Percentiles rank a stretch among this genome's conserved stretches.
Evolutionary conservation across 2,888 invertebrate genomes (phyloP).

Genomic region (Trissolcus brochymenae): DNA sequence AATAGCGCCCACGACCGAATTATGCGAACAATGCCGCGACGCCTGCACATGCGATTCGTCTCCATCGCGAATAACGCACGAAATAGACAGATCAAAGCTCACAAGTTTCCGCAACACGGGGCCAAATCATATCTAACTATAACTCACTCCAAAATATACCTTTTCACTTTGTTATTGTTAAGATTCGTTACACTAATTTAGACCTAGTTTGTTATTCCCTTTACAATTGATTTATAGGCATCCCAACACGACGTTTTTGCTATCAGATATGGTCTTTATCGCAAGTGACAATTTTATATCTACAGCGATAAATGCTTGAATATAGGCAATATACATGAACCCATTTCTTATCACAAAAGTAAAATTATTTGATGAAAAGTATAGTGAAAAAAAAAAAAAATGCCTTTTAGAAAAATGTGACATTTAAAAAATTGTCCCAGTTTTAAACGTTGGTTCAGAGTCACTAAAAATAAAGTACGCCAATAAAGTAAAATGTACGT

Average conservation of each 20-base stretch:
- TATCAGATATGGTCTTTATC: too few species aligned
- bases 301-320: too few species aligned
- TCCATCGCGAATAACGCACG: slow-evolving; percentile 51
- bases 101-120: slow-evolving; percentile 41
- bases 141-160: slow-evolving; percentile 48
- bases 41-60: slow-evolving; percentile 56
- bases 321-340: too few species aligned
- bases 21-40: slow-evolving; percentile 59
- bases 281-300: too few species aligned
- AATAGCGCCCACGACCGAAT: slow-evolving; percentile 60
- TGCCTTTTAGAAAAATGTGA: neutral
- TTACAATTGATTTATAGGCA: slow-evolving; percentile 28
- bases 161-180: slow-evolving; percentile 46
- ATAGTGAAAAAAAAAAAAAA: neutral
- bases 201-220: too few species aligned
- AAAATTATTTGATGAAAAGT: too few species aligned
- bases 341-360: too few species aligned
- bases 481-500: too few species aligned
- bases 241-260: too few species aligned
- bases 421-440: neutral
- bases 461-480: too few species aligned
- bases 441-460: too few species aligned
- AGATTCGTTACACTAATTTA: slow-evolving; percentile 40
- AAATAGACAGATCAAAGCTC: slow-evolving; percentile 56
- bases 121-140: slow-evolving; percentile 53